phyloP scores from a whole-genome alignment of 2,888 invertebrate species.

The Acrobasis suavella region DNA sequence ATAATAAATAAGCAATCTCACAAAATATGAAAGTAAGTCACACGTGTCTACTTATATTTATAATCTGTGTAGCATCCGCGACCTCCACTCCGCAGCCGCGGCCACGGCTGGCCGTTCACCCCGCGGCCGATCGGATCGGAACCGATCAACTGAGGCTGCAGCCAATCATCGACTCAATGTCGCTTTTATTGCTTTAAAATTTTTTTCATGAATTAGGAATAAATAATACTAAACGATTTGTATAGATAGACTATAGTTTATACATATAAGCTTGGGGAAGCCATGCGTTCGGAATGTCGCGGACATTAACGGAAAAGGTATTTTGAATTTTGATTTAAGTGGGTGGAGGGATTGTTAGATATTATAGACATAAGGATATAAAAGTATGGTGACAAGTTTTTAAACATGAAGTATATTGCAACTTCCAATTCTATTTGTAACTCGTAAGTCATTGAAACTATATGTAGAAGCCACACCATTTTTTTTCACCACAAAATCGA shows the following conservation, averaged over 20 bases:
- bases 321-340: too few relatives aligned
- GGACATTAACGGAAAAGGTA: too few relatives aligned
- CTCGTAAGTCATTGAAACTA: too few relatives aligned
- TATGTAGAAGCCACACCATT: too few relatives aligned
- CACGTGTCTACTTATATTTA: slow-evolving; percentile 9
- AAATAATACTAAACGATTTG: background rate
- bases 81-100: slow-evolving; percentile 24
- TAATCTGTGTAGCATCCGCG: slow-evolving; percentile 26
- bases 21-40: background rate
- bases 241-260: background rate
- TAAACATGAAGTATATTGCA: too few relatives aligned
- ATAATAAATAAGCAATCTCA: background rate
- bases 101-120: slow-evolving; percentile 24
- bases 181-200: background rate
- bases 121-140: slow-evolving; percentile 14
- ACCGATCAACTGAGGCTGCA: background rate
- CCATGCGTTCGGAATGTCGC: too few relatives aligned
- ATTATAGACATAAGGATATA: too few relatives aligned
- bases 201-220: background rate
- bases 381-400: too few relatives aligned
- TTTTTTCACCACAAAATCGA: too few relatives aligned
- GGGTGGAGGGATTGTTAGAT: too few relatives aligned
- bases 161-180: slow-evolving; percentile 2
- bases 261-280: too few relatives aligned
- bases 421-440: too few relatives aligned